These are phyloP conservation scores for Hirtodrosophila histrioides DNA, from an alignment of 2,888 invertebrate genomes.

Conservation along the genomic window DNA sequence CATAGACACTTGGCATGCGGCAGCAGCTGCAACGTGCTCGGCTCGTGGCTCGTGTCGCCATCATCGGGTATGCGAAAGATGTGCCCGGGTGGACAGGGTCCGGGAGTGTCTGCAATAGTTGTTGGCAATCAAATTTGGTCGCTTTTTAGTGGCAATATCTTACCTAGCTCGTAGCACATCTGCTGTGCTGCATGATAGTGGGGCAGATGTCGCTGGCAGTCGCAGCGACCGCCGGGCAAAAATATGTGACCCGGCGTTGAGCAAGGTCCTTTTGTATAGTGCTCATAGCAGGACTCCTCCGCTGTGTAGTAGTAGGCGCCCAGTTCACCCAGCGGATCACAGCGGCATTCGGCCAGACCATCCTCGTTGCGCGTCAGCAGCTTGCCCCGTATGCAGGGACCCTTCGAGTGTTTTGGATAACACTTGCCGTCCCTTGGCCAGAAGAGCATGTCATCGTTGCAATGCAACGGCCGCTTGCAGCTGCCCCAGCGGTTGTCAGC, in stretches of 20 bases:
- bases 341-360: conserved; percentile 89
- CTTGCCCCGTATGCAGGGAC: conserved; percentile 91
- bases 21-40: conserved; percentile 56
- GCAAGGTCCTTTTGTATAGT: conserved; percentile 92
- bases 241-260: conserved; percentile 90
- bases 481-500: conserved; percentile 87
- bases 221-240: conserved; percentile 89
- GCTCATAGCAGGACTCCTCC: conserved; percentile 90
- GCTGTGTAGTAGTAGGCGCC: conserved; percentile 86
- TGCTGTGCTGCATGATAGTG: conserved; percentile 89
- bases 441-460: conserved; percentile 88
- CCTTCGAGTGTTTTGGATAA: conserved; percentile 89
- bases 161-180: conserved; percentile 91
- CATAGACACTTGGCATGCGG: conserved; percentile 88
- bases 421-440: conserved; percentile 92
- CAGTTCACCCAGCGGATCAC: conserved; percentile 85
- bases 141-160: not conserved
- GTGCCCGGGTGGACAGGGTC: conserved; percentile 91
- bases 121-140: not conserved
- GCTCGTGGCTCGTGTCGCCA: conserved; percentile 62
- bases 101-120: conserved; percentile 87
- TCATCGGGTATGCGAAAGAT: conserved; percentile 87
- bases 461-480: conserved; percentile 88
- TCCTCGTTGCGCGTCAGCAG: conserved; percentile 87
- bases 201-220: conserved; percentile 89